Percentiles rank a stretch among this genome's conserved stretches.
Conservation (phyloP, 2,113 vertebrate genomes). For the Marmota monax region DNA sequence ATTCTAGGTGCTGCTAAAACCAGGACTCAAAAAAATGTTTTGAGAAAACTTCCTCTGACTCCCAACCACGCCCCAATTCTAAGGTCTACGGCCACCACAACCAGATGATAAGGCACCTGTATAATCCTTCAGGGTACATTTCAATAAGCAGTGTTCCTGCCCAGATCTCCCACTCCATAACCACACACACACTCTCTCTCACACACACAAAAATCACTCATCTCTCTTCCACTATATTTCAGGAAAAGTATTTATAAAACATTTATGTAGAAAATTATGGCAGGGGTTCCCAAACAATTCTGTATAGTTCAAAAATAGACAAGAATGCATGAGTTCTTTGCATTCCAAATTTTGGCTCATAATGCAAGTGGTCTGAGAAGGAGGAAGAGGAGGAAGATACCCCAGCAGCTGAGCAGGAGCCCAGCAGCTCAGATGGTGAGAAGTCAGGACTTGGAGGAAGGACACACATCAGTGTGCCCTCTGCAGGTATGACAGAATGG, state of each 20-base stretch:
- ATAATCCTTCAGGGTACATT: not conserved
- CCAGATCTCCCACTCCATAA: not conserved
- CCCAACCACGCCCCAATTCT: too few relatives aligned
- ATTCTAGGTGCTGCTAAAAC: not conserved
- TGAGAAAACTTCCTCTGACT: not conserved
- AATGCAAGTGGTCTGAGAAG: not conserved
- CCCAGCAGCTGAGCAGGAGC: not conserved
- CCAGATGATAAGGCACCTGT: not conserved
- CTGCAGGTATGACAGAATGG: fast-evolving
- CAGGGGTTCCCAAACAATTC: not conserved
- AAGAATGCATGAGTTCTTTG: not conserved
- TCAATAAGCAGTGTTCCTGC: not conserved
- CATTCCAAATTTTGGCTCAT: not conserved
- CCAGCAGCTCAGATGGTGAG: not conserved
- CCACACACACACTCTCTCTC: not conserved
- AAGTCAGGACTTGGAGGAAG: fast-evolving
- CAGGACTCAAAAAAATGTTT: not conserved
- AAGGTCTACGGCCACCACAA: not conserved
- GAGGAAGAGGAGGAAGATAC: not conserved
- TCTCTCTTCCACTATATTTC: not conserved
- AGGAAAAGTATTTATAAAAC: not conserved
- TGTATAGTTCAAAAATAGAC: not conserved
- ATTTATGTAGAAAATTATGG: not conserved
- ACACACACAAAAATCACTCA: too few relatives aligned
- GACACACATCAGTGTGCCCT: fast-evolving